Conservation (phyloP, 2,113 vertebrate species). For the Corvus cornix region DNA sequence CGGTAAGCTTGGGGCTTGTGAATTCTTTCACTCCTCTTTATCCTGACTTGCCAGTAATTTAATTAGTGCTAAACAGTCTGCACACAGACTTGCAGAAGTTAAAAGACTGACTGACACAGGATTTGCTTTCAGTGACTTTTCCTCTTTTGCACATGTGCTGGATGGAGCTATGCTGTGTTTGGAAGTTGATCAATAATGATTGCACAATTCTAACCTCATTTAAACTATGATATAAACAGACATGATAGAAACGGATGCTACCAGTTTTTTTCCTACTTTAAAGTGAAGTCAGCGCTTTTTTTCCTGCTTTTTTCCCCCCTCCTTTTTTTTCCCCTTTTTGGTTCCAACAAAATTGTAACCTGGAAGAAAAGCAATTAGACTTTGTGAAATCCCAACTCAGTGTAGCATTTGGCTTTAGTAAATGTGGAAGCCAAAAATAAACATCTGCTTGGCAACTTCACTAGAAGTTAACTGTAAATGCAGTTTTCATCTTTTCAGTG, state of each 20-base stretch:
- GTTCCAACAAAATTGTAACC: background rate
- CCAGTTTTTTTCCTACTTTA: background rate
- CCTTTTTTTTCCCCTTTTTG: background rate
- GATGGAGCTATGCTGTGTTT: conserved; percentile 9
- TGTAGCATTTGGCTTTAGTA: conserved; percentile 55
- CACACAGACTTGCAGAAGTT: background rate
- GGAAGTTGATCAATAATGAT: conserved; percentile 18
- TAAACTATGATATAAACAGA: conserved; percentile 51
- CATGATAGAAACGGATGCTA: background rate
- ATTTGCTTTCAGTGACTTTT: conserved; percentile 9
- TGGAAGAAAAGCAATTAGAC: conserved; percentile 39
- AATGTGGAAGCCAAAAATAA: conserved; percentile 60
- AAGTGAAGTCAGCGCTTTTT: background rate
- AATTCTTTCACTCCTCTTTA: conserved; percentile 49
- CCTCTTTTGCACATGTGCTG: conserved; percentile 35
- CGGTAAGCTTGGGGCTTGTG: conserved; percentile 27
- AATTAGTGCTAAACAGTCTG: conserved; percentile 44
- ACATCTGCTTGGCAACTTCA: conserved; percentile 44
- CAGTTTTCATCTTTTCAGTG: conserved; percentile 29
- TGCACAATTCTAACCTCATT: conserved; percentile 37
- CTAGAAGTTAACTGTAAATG: conserved; percentile 26
- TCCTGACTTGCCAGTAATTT: conserved; percentile 16
- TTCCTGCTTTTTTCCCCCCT: accelerated
- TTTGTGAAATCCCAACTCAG: conserved; percentile 30
- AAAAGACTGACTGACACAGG: background rate